Conservation (phyloP, 2,888 invertebrate genomes). For the Fabriciana adippe region DNA sequence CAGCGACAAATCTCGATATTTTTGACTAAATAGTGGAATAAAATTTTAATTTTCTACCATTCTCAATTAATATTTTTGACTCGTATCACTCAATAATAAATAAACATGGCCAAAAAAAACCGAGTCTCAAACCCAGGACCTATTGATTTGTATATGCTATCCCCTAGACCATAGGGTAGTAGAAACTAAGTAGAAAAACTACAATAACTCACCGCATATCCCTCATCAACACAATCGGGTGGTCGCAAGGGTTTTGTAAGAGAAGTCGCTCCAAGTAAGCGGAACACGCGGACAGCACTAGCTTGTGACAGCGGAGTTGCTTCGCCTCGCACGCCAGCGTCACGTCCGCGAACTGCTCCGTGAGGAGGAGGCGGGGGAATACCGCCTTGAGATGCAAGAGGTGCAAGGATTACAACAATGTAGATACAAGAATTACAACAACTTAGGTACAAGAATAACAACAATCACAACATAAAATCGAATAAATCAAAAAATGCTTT, state of each 20-base stretch:
- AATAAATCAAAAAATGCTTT: no score
- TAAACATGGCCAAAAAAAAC: no score
- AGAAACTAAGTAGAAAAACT: background rate
- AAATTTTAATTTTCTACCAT: no score
- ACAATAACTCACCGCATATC: conserved; percentile 85
- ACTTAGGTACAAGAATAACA: background rate
- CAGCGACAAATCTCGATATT: no score
- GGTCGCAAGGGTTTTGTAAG: conserved; percentile 92
- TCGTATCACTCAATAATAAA: no score
- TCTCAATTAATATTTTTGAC: no score
- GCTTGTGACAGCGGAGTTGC: conserved; percentile 92
- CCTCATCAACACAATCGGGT: conserved; percentile 92
- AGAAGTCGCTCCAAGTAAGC: conserved; percentile 91
- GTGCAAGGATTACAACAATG: background rate
- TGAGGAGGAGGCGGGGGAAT: conserved; percentile 87
- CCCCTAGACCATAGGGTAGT: no score
- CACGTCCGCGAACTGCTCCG: conserved; percentile 94
- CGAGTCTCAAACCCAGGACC: no score
- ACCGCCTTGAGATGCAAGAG: conserved; percentile 76
- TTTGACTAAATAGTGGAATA: no score
- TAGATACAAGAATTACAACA: background rate
- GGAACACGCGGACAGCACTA: conserved; percentile 92
- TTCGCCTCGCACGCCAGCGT: conserved; percentile 94
- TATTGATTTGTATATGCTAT: no score
- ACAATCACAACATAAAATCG: background rate